Conservation (phyloP, 2,797 vertebrate genomes). For the Geotrypetes seraphini region DNA sequence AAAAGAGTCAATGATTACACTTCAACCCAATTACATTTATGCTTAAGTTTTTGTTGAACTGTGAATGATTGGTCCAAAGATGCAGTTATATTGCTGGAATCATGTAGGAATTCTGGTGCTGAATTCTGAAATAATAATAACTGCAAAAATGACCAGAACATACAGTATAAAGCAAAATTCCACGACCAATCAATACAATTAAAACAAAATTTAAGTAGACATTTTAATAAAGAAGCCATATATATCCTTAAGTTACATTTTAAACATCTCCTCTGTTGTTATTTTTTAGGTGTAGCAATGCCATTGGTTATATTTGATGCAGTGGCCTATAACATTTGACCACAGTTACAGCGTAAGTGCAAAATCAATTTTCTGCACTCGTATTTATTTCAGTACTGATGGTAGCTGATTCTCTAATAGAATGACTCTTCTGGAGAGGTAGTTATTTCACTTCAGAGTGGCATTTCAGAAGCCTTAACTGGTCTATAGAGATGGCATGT, state of each 20-base stretch:
- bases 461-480: conserved; percentile 54
- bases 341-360: conserved; percentile 49
- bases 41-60: conserved; percentile 1
- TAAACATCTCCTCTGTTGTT: conserved; percentile 21
- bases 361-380: conserved; percentile 59
- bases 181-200: neutral
- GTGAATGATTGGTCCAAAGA: neutral
- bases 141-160: conserved; percentile 8
- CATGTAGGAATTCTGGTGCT: neutral
- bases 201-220: conserved; percentile 13
- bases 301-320: conserved; percentile 32
- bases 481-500: conserved; percentile 45
- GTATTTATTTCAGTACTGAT: conserved; percentile 53
- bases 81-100: conserved; percentile 16
- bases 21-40: neutral
- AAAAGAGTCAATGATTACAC: too few species aligned
- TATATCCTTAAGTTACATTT: conserved; percentile 27
- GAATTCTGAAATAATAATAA: conserved; percentile 8
- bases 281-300: conserved; percentile 22
- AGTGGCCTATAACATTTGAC: conserved; percentile 51
- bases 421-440: conserved; percentile 47
- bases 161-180: conserved; percentile 7
- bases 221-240: conserved; percentile 10
- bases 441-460: conserved; percentile 54
- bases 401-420: conserved; percentile 50